These are phyloP conservation scores for Entomobrya proxima DNA, from an alignment of 2,888 invertebrate genomes.

Conservation along the genomic window DNA sequence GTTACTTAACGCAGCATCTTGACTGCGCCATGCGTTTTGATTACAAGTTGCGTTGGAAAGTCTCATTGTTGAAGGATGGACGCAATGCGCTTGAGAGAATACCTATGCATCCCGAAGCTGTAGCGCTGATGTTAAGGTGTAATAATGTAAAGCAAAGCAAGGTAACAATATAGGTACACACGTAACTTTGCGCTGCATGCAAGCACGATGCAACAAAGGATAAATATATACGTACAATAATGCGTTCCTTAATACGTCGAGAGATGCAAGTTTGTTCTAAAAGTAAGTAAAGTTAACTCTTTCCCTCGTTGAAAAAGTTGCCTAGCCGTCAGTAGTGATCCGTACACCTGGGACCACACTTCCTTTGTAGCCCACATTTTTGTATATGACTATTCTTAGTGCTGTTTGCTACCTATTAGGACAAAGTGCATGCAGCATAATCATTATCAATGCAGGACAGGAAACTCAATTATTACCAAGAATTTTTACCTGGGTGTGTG, in stretches of 20 bases:
- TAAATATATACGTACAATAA: conserved; percentile 19
- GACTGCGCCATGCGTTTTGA: conserved; percentile 46
- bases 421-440: conserved; percentile 12
- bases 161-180: conserved; percentile 5
- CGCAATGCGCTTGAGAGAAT: not conserved
- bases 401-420: conserved; percentile 4
- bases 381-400: conserved; percentile 44
- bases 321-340: conserved; percentile 72
- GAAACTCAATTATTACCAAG: conserved; percentile 30
- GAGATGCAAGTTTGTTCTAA: not conserved
- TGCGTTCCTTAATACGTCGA: not conserved
- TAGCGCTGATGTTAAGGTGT: conserved; percentile 18
- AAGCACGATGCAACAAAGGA: conserved; percentile 53
- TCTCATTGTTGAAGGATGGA: conserved; percentile 55
- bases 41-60: conserved; percentile 41
- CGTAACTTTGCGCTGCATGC: not conserved
- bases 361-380: conserved; percentile 70
- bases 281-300: conserved; percentile 55
- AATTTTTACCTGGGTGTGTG: conserved; percentile 42
- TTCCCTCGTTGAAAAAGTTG: conserved; percentile 66
- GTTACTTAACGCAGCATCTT: not conserved
- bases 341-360: conserved; percentile 72
- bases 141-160: conserved; percentile 48
- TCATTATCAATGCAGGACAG: conserved; percentile 13
- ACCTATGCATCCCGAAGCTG: not conserved